phyloP scores from a whole-genome alignment of 2,888 invertebrate genomes.

The Uropetala carovei region DNA sequence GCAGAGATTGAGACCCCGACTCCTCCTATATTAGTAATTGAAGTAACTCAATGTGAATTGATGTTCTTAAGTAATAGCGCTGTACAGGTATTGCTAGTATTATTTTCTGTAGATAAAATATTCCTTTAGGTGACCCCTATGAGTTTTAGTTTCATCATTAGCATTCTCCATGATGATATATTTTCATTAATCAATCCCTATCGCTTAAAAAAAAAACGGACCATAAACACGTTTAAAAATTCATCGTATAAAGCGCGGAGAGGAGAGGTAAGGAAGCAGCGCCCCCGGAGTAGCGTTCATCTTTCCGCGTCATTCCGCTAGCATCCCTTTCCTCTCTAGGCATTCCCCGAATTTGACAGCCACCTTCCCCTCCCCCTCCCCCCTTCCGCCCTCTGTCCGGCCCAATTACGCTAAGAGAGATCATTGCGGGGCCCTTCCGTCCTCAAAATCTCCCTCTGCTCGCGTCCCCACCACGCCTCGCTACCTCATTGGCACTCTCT shows the following conservation, averaged over 20 bases:
- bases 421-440: slow-evolving; percentile 1
- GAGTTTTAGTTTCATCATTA: no score
- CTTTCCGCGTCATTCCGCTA: slow-evolving; percentile 23
- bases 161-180: no score
- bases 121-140: no score
- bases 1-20: no score
- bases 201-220: no score
- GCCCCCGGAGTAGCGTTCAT: not conserved
- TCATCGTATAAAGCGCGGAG: not conserved
- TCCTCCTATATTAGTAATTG: no score
- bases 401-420: slow-evolving; percentile 4
- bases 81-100: no score
- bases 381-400: not conserved
- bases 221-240: slow-evolving; percentile 19
- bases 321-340: not conserved
- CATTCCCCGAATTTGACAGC: slow-evolving; percentile 9
- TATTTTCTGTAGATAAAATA: no score
- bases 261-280: not conserved
- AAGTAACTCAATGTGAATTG: no score
- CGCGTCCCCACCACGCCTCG: not conserved
- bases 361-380: not conserved
- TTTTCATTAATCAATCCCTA: no score
- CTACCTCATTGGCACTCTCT: not conserved
- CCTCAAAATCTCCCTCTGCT: not conserved
- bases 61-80: no score